These are phyloP conservation scores for Oncorhynchus clarkii DNA, from an alignment of 2,113 vertebrate genomes.

Conservation along the genomic window DNA sequence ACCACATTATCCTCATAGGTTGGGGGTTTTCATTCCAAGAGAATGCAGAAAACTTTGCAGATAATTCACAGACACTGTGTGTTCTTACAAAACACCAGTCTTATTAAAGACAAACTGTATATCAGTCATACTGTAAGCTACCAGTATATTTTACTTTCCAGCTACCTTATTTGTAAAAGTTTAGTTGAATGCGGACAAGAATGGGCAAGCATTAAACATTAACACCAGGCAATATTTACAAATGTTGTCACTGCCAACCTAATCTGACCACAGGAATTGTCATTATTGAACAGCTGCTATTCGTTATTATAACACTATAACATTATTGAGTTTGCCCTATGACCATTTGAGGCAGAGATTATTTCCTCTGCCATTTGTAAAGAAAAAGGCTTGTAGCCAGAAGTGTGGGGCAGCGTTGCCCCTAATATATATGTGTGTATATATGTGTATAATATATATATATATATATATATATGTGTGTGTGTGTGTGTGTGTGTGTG, in stretches of 20 bases:
- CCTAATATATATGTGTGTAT: neutral
- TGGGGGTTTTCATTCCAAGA: slow-evolving; percentile 52
- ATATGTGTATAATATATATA: no score
- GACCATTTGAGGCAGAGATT: neutral
- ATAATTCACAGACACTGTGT: neutral
- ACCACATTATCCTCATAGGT: slow-evolving; percentile 46
- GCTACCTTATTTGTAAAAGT: no score
- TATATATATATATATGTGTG: no score
- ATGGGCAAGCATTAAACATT: neutral
- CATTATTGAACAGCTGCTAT: neutral
- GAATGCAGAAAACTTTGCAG: no score
- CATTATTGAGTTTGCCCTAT: no score
- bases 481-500: no score
- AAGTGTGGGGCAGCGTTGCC: neutral
- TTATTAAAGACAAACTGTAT: neutral
- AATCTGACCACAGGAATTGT: no score
- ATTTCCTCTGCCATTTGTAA: neutral
- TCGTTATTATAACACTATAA: neutral
- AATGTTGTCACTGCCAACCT: no score
- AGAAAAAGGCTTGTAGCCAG: neutral
- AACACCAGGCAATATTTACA: no score
- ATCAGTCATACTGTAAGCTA: neutral
- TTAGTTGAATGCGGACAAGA: neutral
- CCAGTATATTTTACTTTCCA: neutral
- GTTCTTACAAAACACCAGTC: neutral